Conservation (phyloP, 2,797 vertebrate genomes). For the Fratercula arctica region DNA sequence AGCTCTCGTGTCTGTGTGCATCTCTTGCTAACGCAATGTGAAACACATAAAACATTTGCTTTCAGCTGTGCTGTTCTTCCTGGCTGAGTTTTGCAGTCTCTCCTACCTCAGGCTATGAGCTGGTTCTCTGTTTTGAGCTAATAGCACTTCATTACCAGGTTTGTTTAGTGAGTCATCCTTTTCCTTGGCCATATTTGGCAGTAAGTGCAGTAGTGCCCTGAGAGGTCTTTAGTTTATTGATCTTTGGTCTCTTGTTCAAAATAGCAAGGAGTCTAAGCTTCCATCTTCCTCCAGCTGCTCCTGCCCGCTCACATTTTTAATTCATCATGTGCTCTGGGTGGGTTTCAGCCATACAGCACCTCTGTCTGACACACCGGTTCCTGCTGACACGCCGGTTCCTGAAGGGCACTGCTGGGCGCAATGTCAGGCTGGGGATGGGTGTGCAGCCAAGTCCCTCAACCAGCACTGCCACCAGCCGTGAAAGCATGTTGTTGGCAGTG, state of each 20-base stretch:
- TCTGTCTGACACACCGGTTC: background rate
- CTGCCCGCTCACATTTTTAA: background rate
- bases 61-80: background rate
- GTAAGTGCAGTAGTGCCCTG: background rate
- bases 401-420: background rate
- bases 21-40: rapidly evolving
- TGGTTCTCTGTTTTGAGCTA: background rate
- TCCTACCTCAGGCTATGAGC: background rate
- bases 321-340: background rate
- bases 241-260: background rate
- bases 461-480: background rate
- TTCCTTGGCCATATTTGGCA: background rate
- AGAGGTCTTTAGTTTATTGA: background rate
- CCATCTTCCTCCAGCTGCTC: background rate
- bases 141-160: background rate
- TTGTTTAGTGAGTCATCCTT: background rate
- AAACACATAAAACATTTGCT: rapidly evolving
- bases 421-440: background rate
- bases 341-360: background rate
- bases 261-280: background rate
- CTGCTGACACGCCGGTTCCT: background rate
- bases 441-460: background rate
- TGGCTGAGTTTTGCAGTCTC: background rate
- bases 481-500: no score
- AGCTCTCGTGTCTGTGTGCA: rapidly evolving